Evolutionary conservation across 2,888 invertebrate species (phyloP).

Genomic region (Epinotia demarniana): DNA sequence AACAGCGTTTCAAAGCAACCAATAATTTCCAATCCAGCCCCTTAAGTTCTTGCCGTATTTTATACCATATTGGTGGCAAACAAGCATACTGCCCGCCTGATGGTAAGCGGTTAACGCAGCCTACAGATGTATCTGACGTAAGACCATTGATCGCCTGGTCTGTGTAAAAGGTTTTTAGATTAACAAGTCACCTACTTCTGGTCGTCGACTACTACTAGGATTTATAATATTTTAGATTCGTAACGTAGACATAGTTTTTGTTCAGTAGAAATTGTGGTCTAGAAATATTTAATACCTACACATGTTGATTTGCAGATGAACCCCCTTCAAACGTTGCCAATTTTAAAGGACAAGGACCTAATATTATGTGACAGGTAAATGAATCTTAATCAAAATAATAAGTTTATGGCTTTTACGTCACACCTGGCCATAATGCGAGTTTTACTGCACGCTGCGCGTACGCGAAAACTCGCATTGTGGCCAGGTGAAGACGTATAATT

Average conservation of each 20-base stretch:
- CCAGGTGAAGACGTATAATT: no score
- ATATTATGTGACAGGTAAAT: conserved; percentile 86
- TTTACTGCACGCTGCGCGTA: no score
- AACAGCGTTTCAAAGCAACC: no score
- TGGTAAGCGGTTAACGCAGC: not conserved
- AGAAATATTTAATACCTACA: not conserved
- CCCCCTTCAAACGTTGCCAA: conserved; percentile 86
- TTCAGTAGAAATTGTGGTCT: not conserved
- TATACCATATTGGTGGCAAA: not conserved
- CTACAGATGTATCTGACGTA: not conserved
- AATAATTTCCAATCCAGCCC: not conserved
- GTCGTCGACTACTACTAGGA: not conserved
- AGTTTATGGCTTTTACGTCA: no score
- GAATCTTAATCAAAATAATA: not conserved
- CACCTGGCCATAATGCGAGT: no score
- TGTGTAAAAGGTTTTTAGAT: not conserved
- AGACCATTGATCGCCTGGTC: not conserved
- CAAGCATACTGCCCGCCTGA: not conserved
- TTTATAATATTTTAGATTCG: not conserved
- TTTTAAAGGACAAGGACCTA: conserved; percentile 86
- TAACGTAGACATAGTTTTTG: not conserved
- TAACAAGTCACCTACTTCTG: not conserved
- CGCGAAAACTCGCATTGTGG: no score
- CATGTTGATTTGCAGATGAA: conserved; percentile 79
- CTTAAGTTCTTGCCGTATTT: not conserved